These are phyloP conservation scores for Sylvilagus bachmani DNA, from an alignment of 2,113 vertebrate genomes.

Conservation along the genomic window DNA sequence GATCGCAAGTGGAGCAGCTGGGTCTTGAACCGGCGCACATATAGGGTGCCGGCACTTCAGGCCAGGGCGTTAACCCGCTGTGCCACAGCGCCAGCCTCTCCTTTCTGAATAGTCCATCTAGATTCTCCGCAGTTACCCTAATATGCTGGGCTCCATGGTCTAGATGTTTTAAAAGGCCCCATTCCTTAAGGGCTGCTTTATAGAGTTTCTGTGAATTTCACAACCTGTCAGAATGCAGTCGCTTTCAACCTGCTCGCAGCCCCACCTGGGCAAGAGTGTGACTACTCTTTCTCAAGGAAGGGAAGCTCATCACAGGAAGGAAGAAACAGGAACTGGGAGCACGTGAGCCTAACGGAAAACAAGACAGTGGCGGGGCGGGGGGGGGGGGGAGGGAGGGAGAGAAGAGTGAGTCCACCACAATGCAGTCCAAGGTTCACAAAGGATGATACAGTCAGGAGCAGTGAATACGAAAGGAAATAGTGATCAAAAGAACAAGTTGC, in stretches of 20 bases:
- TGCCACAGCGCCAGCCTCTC: too few relatives aligned
- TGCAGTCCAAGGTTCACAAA: neutral
- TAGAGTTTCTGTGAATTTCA: conserved; percentile 55
- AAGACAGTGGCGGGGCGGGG: neutral
- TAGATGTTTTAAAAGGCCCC: conserved; percentile 46
- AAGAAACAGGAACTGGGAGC: neutral
- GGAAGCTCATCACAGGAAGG: conserved; percentile 26
- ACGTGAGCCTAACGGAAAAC: neutral
- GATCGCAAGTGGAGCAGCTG: too few relatives aligned
- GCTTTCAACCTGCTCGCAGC: neutral
- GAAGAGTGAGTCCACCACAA: neutral
- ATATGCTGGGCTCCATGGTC: neutral
- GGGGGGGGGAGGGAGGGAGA: too few relatives aligned
- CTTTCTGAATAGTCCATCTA: conserved; percentile 10
- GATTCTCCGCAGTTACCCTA: neutral
- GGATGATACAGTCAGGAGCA: neutral
- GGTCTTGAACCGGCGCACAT: too few relatives aligned
- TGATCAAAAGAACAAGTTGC: neutral
- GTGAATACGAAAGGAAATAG: neutral
- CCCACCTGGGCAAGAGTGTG: neutral
- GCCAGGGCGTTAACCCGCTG: too few relatives aligned
- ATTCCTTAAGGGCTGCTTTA: conserved; percentile 61
- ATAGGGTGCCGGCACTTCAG: too few relatives aligned
- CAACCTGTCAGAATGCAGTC: conserved; percentile 26
- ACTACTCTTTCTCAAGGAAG: neutral